Base-by-base conservation (phyloP, 2,797 vertebrate species). In the Anguilla marmorata region DNA sequence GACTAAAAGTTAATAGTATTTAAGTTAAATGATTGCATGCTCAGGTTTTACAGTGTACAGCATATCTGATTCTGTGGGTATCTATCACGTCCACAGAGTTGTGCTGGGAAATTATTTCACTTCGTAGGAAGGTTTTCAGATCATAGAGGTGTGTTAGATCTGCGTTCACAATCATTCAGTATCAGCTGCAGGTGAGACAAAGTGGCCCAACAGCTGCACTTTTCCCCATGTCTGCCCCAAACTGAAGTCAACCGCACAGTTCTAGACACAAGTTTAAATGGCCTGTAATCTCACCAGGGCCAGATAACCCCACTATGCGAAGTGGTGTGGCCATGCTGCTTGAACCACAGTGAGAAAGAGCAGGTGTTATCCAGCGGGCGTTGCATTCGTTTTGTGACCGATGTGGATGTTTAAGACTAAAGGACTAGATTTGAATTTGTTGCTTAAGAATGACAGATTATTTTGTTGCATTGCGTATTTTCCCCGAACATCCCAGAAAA, bases 151-250 rank as follows among this genome's bases (percentile, higher is more conserved):
- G 37, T 45, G 14, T 79, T 79, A 79, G 16, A 45, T 74, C 9
- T 37, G 30, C 69, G 14, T 14, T 33, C 74, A 79, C 19, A 72
- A 2, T 30, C n/a, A 5, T 41, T 41, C 74, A 41, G 37, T 79
- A 45, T 79, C 33, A 45, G 21, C 9, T 48, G 1, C 45, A 82
- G 41, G 12, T n/a, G 2, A 80, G 52, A 24, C 74, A 82, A 19
- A 60, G 19, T 24, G 41, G 27, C 58, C 2, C 19, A 86, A 24
- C 88, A 88, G 88, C 88, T 88, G 88, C n/a, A 30, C 1, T 5
- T 66, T 84, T 89, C 85, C 79, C 85, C 85, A 66, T 27, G 9
- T 63, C 7, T 82, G 33, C 74, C 33, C 30, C 14, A 21, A 74
- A 41, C 37, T n/a, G 41, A 74, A 37, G 76, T 37, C 74, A 79